A percentile compares a stretch with the other conserved stretches of the same genome.
phyloP scores from a whole-genome alignment of 1,140 invertebrate genomes.

The Nilaparvata lugens region DNA sequence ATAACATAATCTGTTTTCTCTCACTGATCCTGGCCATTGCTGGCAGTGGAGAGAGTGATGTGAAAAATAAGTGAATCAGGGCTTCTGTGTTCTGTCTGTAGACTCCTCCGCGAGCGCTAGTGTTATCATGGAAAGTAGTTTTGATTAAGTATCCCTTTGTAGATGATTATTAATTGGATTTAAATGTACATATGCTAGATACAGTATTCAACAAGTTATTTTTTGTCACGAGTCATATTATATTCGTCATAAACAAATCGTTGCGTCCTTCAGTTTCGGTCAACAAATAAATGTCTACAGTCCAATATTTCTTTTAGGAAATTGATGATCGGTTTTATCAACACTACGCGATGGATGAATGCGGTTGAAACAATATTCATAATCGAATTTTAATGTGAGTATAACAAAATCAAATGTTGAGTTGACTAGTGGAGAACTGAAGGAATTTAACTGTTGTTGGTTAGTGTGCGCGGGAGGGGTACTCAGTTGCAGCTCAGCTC shows the following conservation, averaged over 20 bases:
- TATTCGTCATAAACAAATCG: background rate
- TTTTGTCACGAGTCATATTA: background rate
- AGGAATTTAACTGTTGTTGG: too few species aligned
- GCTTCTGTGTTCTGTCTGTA: background rate
- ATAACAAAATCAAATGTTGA: too few species aligned
- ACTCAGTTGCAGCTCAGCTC: background rate
- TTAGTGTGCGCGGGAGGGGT: background rate
- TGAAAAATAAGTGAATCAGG: background rate
- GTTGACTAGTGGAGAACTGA: too few species aligned
- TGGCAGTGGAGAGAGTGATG: background rate
- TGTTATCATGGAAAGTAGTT: background rate
- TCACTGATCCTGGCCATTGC: constrained; percentile 3
- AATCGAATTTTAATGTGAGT: too few species aligned
- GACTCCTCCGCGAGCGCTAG: constrained; percentile 1
- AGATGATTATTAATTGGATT: background rate
- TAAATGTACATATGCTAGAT: too few species aligned
- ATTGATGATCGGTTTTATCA: too few species aligned
- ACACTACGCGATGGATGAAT: too few species aligned
- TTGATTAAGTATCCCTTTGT: background rate
- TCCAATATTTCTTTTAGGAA: too few species aligned
- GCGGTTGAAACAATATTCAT: too few species aligned
- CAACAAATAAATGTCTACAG: background rate
- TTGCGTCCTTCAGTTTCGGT: background rate
- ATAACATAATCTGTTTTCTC: background rate
- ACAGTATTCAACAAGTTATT: constrained; percentile 2